These are phyloP conservation scores for Drosophila lutescens DNA, from an alignment of 2,888 invertebrate species.

Conservation along the genomic window DNA sequence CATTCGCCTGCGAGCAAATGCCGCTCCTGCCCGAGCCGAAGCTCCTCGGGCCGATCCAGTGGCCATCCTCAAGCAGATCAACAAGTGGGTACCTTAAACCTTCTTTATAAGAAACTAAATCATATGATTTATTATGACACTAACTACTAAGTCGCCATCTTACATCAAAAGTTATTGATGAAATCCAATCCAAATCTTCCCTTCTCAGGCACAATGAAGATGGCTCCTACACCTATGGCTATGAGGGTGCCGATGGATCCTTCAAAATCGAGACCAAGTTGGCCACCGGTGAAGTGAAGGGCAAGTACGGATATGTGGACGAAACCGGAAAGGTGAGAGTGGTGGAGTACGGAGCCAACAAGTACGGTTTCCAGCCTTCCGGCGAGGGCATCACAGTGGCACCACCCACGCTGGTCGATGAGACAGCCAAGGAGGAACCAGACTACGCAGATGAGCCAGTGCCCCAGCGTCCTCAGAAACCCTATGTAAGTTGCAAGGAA, in stretches of 20 bases:
- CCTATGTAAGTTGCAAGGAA: slow-evolving; percentile 74
- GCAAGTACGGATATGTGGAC: slow-evolving; percentile 95
- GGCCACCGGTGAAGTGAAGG: slow-evolving; percentile 92
- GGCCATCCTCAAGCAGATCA: slow-evolving; percentile 94
- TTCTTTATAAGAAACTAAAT: too few relatives aligned
- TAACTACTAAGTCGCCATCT: too few relatives aligned
- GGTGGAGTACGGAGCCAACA: slow-evolving; percentile 95
- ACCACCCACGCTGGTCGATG: slow-evolving; percentile 86
- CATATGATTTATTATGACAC: too few relatives aligned
- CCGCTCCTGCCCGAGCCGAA: slow-evolving; percentile 67
- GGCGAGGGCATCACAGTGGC: slow-evolving; percentile 94
- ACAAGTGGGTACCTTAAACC: slow-evolving; percentile 86
- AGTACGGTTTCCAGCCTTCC: slow-evolving; percentile 93
- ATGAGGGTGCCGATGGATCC: slow-evolving; percentile 94
- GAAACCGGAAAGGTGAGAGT: slow-evolving; percentile 92
- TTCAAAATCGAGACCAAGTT: slow-evolving; percentile 96
- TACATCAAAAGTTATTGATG: too few relatives aligned
- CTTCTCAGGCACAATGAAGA: slow-evolving; percentile 91
- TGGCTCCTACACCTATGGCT: slow-evolving; percentile 95
- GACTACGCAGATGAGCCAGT: slow-evolving; percentile 84
- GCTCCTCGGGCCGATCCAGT: slow-evolving; percentile 86
- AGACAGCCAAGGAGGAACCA: slow-evolving; percentile 84
- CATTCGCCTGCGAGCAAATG: slow-evolving; percentile 75
- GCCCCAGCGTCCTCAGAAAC: slow-evolving; percentile 75
- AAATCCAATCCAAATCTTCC: too few relatives aligned